Evolutionary conservation across 2,113 vertebrate genomes (phyloP).

Genomic region (Isichthys henryi): DNA sequence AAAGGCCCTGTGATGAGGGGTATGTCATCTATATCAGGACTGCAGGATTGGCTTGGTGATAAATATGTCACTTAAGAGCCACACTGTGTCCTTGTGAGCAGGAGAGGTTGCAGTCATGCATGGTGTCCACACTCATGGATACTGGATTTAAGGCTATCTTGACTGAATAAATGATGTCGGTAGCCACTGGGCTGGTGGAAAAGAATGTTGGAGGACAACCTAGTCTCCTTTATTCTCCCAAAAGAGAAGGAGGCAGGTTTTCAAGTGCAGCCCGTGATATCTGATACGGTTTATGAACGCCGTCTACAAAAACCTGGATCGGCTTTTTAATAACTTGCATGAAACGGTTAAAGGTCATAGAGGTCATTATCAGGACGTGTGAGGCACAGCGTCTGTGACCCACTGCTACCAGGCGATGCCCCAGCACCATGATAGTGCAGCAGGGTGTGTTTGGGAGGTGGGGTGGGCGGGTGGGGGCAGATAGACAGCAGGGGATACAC

Average conservation of each 20-base stretch:
- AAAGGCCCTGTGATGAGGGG: background rate
- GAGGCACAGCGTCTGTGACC: background rate
- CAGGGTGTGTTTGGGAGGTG: background rate
- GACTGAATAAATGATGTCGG: background rate
- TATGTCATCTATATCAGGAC: background rate
- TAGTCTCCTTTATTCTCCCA: background rate
- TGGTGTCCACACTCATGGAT: background rate
- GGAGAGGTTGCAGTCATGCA: background rate
- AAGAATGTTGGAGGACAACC: background rate
- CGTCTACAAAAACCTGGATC: background rate
- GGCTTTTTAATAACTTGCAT: background rate
- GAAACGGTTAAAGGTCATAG: background rate
- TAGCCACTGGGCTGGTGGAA: background rate
- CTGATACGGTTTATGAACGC: background rate
- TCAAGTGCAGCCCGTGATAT: background rate
- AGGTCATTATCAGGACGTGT: background rate
- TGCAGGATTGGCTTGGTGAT: background rate
- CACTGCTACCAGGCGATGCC: background rate
- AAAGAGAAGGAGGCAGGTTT: background rate
- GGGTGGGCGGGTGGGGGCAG: background rate
- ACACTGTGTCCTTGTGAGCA: background rate
- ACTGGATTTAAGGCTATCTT: background rate
- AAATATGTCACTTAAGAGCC: background rate
- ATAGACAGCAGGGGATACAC: slow-evolving; percentile 34
- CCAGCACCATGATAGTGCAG: slow-evolving; percentile 35